A percentile compares a stretch with the other conserved stretches of the same genome.
Evolutionary conservation across 2,888 invertebrate species (phyloP).

Genomic region (Lasioglossum calceatum): DNA sequence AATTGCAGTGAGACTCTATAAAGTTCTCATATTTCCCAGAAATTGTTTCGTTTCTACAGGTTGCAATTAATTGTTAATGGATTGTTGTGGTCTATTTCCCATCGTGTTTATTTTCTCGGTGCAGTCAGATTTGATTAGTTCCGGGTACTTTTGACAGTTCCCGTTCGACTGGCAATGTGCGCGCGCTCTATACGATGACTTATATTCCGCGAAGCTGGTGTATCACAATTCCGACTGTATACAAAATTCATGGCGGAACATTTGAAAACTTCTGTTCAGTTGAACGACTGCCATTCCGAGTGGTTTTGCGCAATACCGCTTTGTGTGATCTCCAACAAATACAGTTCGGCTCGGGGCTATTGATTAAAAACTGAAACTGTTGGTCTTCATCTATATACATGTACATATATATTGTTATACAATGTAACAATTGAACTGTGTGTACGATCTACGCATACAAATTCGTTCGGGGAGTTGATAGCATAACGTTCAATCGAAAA

Average conservation of each 20-base stretch:
- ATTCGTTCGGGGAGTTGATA: background rate
- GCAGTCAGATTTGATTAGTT: background rate
- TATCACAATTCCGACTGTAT: slow-evolving; percentile 17
- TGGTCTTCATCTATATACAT: background rate
- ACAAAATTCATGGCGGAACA: slow-evolving; percentile 11
- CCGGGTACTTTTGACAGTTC: background rate
- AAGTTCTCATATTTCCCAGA: background rate
- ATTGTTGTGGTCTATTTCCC: background rate
- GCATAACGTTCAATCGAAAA: background rate
- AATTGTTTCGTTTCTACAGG: background rate
- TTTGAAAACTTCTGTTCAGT: slow-evolving; percentile 13
- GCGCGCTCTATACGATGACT: background rate
- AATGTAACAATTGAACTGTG: background rate
- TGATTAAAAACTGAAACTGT: slow-evolving; percentile 12
- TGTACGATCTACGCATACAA: background rate
- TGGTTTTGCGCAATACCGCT: background rate
- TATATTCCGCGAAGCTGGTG: background rate
- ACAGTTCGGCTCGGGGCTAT: background rate
- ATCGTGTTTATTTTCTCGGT: background rate
- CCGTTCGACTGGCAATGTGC: background rate
- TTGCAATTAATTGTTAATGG: background rate
- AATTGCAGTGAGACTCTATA: background rate
- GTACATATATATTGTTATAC: background rate
- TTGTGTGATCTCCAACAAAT: slow-evolving; percentile 1
- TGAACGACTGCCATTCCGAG: slow-evolving; percentile 9